These are phyloP conservation scores for Diacarnus erythraeanus DNA, from an alignment of 37 sponge, comb jelly and placozoan species.

Conservation along the genomic window DNA sequence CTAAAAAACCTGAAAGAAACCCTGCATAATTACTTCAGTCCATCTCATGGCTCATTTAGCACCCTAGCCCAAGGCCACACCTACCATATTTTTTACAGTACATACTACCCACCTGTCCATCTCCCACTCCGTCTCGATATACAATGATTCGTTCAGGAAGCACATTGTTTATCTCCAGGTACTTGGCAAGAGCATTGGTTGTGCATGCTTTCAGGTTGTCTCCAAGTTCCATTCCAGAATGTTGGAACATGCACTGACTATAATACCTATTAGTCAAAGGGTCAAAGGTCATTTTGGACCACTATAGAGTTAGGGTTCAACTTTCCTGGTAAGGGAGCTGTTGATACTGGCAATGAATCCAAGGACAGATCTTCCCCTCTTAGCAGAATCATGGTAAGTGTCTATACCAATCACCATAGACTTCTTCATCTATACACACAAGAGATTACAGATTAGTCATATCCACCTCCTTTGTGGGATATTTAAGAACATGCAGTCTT, in stretches of 20 bases:
- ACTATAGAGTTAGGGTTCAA: not conserved
- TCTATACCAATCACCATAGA: conserved; percentile 95
- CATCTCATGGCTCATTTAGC: not conserved
- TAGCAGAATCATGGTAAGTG: conserved; percentile 90
- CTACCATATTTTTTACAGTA: too few relatives aligned
- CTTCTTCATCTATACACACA: conserved; percentile 76
- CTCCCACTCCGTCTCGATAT: conserved; percentile 97
- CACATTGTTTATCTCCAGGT: conserved; percentile 61
- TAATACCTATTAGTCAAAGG: conserved; percentile 66
- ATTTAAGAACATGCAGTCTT: too few relatives aligned
- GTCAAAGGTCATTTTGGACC: not conserved
- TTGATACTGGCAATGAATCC: conserved; percentile 94
- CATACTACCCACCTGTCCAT: conserved; percentile 79
- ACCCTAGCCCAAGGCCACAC: too few relatives aligned
- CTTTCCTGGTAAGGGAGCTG: conserved; percentile 77
- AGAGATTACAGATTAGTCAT: too few relatives aligned
- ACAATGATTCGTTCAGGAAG: conserved; percentile 93
- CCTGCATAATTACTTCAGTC: not conserved
- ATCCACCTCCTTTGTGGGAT: too few relatives aligned
- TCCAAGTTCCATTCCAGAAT: conserved; percentile 88
- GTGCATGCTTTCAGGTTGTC: conserved; percentile 76
- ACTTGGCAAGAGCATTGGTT: conserved; percentile 70
- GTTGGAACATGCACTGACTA: conserved; percentile 85
- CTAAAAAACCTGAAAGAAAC: too few relatives aligned
- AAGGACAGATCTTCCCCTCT: conserved; percentile 79